These are phyloP conservation scores for Drosophila pallidifrons DNA, from an alignment of 1,140 invertebrate species.

Conservation along the genomic window DNA sequence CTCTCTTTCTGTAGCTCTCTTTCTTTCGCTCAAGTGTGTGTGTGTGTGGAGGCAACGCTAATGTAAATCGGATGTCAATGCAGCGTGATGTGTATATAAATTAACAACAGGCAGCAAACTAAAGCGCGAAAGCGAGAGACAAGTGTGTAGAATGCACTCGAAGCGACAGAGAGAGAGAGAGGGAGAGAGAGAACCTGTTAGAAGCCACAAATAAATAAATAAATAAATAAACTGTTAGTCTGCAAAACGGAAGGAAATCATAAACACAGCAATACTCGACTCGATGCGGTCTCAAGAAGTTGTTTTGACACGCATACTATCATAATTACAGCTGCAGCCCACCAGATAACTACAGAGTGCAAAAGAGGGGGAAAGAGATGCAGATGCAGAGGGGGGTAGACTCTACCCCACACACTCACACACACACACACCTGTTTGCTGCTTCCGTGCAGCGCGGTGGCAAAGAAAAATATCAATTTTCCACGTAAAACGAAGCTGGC, in stretches of 20 bases:
- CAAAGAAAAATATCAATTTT: constrained; percentile 82
- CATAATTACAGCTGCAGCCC: constrained; percentile 71
- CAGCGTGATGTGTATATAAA: constrained; percentile 83
- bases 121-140: constrained; percentile 36
- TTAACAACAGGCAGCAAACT: constrained; percentile 43
- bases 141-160: neutral
- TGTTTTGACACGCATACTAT: constrained; percentile 78
- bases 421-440: constrained; percentile 67
- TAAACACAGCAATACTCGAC: constrained; percentile 63
- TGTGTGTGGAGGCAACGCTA: constrained; percentile 47
- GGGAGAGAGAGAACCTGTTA: constrained; percentile 70
- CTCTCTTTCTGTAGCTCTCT: constrained; percentile 12
- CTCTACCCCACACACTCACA: constrained; percentile 40
- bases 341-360: constrained; percentile 7
- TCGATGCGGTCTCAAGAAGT: constrained; percentile 21
- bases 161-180: constrained; percentile 27
- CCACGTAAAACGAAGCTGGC: constrained; percentile 65
- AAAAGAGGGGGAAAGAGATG: too few species aligned
- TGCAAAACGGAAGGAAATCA: constrained; percentile 81
- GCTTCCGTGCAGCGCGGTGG: constrained; percentile 73
- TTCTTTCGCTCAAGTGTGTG: constrained; percentile 13
- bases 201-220: constrained; percentile 69
- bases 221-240: constrained; percentile 81
- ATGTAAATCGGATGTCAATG: constrained; percentile 85
- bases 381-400: too few species aligned